Conservation (phyloP, 2,113 vertebrate genomes). For the Mungos mungo region DNA sequence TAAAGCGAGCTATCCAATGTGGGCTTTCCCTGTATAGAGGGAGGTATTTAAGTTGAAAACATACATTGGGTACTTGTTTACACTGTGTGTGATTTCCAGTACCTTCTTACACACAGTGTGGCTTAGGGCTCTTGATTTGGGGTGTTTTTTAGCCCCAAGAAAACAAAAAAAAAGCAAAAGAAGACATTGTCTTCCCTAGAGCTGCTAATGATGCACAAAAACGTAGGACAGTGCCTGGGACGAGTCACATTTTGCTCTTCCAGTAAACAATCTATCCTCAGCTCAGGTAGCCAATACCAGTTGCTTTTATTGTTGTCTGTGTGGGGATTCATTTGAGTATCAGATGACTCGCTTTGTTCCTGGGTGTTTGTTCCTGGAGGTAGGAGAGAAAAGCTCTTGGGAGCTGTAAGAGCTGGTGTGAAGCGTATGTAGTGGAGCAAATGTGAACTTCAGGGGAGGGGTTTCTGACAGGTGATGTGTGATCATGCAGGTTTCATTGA, state of each 20-base stretch:
- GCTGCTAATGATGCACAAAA: background rate
- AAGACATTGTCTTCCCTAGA: background rate
- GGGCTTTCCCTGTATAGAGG: background rate
- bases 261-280: background rate
- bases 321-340: background rate
- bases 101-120: background rate
- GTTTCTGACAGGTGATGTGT: background rate
- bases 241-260: background rate
- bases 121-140: background rate
- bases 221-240: background rate
- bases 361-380: background rate
- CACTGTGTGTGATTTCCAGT: background rate
- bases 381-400: background rate
- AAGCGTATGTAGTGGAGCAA: background rate
- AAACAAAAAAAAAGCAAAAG: background rate
- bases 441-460: background rate
- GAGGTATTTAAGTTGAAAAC: background rate
- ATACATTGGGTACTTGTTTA: background rate
- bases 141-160: background rate
- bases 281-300: accelerated
- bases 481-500: background rate
- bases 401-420: background rate
- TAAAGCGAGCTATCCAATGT: background rate
- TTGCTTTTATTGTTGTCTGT: background rate
- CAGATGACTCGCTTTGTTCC: background rate